phyloP scores from a whole-genome alignment of 2,797 vertebrate species.

The Micrastur ruficollis region DNA sequence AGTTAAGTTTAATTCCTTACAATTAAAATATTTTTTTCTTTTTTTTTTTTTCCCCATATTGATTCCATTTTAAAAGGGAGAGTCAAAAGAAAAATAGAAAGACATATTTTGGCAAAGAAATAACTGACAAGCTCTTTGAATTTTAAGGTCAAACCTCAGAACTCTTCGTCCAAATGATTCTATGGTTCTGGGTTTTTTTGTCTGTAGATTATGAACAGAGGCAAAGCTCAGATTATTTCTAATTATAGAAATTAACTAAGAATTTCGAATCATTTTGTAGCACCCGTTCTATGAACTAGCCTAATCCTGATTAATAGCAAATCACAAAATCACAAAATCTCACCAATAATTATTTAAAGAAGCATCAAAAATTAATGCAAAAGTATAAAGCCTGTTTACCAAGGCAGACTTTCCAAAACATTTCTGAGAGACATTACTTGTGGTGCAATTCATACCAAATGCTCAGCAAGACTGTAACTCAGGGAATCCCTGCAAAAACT shows the following conservation, averaged over 20 bases:
- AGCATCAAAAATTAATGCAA: background rate
- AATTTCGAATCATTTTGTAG: background rate
- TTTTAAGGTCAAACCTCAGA: background rate
- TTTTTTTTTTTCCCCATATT: background rate
- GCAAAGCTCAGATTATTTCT: background rate
- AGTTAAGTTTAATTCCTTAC: background rate
- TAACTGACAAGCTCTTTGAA: background rate
- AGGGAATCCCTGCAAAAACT: background rate
- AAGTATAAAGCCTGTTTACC: background rate
- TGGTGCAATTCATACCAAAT: background rate
- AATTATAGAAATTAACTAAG: background rate
- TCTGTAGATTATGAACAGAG: background rate
- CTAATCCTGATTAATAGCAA: background rate
- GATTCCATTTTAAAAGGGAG: background rate
- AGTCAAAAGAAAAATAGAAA: background rate
- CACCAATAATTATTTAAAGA: background rate
- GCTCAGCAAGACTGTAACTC: background rate
- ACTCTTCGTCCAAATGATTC: background rate
- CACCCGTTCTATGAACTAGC: background rate
- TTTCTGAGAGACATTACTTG: background rate
- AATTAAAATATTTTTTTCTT: background rate
- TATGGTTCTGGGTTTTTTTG: accelerated
- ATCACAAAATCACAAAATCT: background rate
- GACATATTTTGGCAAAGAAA: background rate
- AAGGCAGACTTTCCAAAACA: background rate